A percentile compares a stretch with the other conserved stretches of the same genome.
Evolutionary conservation across 2,888 invertebrate genomes (phyloP).

Genomic region (Acanthococcus lagerstroemiae): DNA sequence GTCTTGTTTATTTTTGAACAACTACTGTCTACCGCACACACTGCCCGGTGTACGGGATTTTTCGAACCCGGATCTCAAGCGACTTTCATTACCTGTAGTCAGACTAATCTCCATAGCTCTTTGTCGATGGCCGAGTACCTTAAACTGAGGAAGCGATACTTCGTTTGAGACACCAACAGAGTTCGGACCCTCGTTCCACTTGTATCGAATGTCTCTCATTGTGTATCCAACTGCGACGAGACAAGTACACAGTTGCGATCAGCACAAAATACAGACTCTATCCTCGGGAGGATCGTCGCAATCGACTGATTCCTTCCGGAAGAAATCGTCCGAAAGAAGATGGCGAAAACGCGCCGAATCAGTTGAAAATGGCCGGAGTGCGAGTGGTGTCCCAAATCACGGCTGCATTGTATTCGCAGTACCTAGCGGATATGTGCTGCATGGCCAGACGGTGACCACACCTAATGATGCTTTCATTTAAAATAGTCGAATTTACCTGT

Average conservation of each 20-base stretch:
- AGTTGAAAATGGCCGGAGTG: background rate
- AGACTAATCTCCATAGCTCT: conserved; percentile 92
- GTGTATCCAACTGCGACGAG: conserved; percentile 81
- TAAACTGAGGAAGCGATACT: conserved; percentile 95
- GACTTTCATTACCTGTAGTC: conserved; percentile 96
- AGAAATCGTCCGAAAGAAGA: background rate
- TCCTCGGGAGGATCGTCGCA: background rate
- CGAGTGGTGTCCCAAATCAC: conserved; percentile 1
- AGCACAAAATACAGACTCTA: background rate
- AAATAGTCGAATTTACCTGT: conserved; percentile 59
- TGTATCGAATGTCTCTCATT: conserved; percentile 95
- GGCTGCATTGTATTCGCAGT: too few species aligned
- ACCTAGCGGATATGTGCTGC: background rate
- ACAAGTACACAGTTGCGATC: background rate
- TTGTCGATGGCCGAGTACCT: conserved; percentile 92
- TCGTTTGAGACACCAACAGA: conserved; percentile 92
- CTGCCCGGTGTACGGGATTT: too few species aligned
- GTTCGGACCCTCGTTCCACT: conserved; percentile 92
- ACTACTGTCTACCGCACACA: too few species aligned
- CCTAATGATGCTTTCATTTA: too few species aligned
- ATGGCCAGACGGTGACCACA: too few species aligned
- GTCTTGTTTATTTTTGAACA: too few species aligned
- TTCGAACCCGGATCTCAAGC: background rate
- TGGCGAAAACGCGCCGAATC: background rate
- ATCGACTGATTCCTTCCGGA: background rate